These are phyloP conservation scores for Philypnodon macrostomus DNA, from an alignment of 2,797 vertebrate species.

Conservation along the genomic window DNA sequence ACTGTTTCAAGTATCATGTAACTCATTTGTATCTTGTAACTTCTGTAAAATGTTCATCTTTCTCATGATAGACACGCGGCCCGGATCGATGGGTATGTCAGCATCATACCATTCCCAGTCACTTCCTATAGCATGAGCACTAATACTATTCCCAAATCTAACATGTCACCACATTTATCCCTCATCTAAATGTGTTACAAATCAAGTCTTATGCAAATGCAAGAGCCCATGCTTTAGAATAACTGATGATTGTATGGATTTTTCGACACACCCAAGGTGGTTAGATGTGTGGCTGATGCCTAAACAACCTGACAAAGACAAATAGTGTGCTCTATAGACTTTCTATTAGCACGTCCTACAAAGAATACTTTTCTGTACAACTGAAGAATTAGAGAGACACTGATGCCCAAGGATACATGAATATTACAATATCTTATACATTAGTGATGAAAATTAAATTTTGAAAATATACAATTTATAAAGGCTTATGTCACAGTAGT, in stretches of 20 bases:
- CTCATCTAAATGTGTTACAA: slow-evolving; percentile 11
- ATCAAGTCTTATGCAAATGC: slow-evolving; percentile 17
- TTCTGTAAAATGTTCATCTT: slow-evolving; percentile 68
- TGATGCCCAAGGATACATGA: too few species aligned
- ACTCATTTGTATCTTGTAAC: slow-evolving; percentile 60
- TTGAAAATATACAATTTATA: too few species aligned
- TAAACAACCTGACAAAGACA: slow-evolving; percentile 32
- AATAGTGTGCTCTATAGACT: slow-evolving; percentile 40
- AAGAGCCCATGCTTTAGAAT: slow-evolving; percentile 21
- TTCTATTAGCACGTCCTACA: slow-evolving; percentile 24
- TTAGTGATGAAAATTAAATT: too few species aligned
- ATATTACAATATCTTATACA: too few species aligned
- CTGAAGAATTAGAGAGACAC: slow-evolving; percentile 34
- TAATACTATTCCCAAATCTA: neutral
- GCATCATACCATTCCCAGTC: slow-evolving; percentile 48
- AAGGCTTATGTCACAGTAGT: too few species aligned
- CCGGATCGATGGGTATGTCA: slow-evolving; percentile 82
- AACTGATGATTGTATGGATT: slow-evolving; percentile 40
- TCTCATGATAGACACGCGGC: slow-evolving; percentile 76
- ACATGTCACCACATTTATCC: slow-evolving; percentile 7
- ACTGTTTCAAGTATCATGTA: too few species aligned
- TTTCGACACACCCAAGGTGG: slow-evolving; percentile 14
- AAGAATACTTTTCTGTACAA: slow-evolving; percentile 19
- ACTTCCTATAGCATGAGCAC: slow-evolving; percentile 37
- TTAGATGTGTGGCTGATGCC: slow-evolving; percentile 29